phyloP scores from a whole-genome alignment of 2,797 vertebrate species.

The Antrozous pallidus region DNA sequence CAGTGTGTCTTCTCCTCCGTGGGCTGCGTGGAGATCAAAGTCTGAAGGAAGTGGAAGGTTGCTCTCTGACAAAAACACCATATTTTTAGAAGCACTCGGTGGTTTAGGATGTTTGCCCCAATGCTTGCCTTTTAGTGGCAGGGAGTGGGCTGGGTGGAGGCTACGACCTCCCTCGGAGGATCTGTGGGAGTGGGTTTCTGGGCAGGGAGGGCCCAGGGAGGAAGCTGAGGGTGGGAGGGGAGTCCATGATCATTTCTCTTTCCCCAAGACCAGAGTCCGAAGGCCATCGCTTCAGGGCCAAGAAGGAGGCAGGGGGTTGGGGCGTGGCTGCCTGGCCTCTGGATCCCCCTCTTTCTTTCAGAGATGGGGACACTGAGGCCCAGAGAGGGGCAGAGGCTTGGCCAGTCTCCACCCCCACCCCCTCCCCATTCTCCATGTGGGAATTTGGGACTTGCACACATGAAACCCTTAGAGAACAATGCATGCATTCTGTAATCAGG shows the following conservation, averaged over 20 bases:
- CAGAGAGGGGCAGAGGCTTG: neutral
- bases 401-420: neutral
- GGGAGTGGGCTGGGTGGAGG: conserved; percentile 30
- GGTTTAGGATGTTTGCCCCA: conserved; percentile 60
- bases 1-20: conserved; percentile 47
- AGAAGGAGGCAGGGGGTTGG: neutral
- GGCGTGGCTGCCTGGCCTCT: neutral
- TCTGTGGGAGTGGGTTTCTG: conserved; percentile 41
- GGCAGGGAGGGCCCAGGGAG: neutral
- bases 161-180: neutral
- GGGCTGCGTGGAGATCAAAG: conserved; percentile 62
- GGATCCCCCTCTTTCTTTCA: neutral
- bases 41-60: conserved; percentile 69
- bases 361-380: neutral
- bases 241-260: neutral
- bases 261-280: neutral
- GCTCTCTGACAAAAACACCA: conserved; percentile 71
- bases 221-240: neutral
- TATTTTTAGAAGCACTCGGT: conserved; percentile 60
- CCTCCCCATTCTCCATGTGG: neutral
- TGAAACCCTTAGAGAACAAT: conserved; percentile 32
- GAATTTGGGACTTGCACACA: neutral
- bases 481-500: conserved; percentile 64
- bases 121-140: conserved; percentile 41
- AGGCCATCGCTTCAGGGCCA: neutral